Evolutionary conservation across 2,113 vertebrate genomes (phyloP), one percentile per base, ranked within the genome.

Genomic region (Cryptoleucopteryx plumbea): DNA sequence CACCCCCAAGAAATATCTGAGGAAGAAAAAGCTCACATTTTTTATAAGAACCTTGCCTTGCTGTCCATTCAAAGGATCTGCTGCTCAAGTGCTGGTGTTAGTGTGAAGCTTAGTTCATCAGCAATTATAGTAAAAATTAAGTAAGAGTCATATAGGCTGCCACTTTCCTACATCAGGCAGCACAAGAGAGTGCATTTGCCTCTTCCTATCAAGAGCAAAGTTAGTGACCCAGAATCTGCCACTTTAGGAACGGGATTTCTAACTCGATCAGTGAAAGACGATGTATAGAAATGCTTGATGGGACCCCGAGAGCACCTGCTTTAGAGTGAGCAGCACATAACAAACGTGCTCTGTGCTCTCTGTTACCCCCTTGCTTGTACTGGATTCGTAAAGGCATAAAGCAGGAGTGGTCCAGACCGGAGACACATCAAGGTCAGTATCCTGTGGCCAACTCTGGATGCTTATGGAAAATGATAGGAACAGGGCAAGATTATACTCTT

Each of bases 231-330:
- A 77, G 34, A 88, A 80, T 66, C 16, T 80, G 29, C 11, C 43
- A 75, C 56, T 72, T 75, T 34, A 75, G 36, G 48, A 94, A 90
- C 31, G 34, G 66, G 40, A 77, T 77, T 92, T 92, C 34, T 81
- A 53, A 66, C 38, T 56, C 2, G 1, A 19, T 47, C 61, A 29
- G 11, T 38, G 63, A 77, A 86, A 78, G 62, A 22, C 32, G 42
- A 75, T 16, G 16, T 88, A 43, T 26, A 62, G 56, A 82, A 90
- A 93, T 52, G 22, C 10, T 70, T 8, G 2, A 62, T 40, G 13
- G 27, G 36, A 80, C 34, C n/a, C 43, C 0, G 0, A 77, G 13
- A 83, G 27, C 32, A 68, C 10, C 42, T n/a, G 23, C 50, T 65
- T 77, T 59, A 74, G 43, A 73, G 25, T 11, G 19, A 70, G 32